Conservation (phyloP, 2,113 vertebrate genomes). For the Heteronetta atricapilla region DNA sequence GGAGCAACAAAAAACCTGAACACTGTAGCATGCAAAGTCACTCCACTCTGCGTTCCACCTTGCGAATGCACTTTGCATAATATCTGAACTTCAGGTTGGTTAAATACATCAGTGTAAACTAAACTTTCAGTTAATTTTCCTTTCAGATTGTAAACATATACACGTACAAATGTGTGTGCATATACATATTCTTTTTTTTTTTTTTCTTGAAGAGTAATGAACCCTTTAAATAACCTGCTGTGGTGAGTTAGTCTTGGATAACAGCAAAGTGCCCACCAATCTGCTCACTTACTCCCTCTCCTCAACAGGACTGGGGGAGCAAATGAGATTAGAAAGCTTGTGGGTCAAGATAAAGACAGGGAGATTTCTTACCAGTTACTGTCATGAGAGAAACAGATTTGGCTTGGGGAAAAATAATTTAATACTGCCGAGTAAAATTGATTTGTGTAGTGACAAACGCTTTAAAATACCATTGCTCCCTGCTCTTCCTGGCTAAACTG, state of each 20-base stretch:
- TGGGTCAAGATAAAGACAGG: neutral
- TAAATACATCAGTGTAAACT: neutral
- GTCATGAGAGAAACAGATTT: neutral
- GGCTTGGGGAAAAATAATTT: too few species aligned
- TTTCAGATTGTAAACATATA: neutral
- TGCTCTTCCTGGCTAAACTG: neutral
- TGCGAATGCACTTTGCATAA: neutral
- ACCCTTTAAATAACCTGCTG: neutral
- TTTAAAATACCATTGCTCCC: neutral
- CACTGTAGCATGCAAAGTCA: neutral
- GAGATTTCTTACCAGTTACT: neutral
- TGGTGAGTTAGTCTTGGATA: neutral
- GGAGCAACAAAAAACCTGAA: neutral
- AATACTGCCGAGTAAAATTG: neutral
- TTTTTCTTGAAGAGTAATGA: neutral
- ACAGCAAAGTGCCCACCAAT: neutral
- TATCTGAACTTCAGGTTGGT: neutral
- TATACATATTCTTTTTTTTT: too few species aligned
- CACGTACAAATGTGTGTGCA: neutral
- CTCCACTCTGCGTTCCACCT: neutral
- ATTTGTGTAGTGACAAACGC: neutral
- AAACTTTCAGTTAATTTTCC: neutral
- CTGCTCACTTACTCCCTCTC: neutral
- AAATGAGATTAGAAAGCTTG: neutral
- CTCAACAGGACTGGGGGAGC: neutral